These are phyloP conservation scores for Pomacea canaliculata DNA, from an alignment of 2,888 invertebrate species.

Conservation along the genomic window DNA sequence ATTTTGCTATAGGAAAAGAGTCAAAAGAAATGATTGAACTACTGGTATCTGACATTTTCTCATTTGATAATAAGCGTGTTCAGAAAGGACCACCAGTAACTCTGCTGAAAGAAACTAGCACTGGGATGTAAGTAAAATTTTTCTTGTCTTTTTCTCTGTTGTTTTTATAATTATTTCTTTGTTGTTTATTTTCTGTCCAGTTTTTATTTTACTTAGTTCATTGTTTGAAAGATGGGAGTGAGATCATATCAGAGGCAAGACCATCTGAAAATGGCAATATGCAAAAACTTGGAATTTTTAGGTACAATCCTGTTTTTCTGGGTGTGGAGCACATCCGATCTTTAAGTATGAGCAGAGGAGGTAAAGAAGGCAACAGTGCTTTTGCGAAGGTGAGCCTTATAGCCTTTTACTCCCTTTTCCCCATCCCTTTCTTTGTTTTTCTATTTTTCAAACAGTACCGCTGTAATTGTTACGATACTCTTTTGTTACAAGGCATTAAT, in stretches of 20 bases:
- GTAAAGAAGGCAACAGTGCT: conserved; percentile 73
- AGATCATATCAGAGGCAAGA: no score
- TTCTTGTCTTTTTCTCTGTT: background rate
- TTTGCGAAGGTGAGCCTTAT: conserved; percentile 67
- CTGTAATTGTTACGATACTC: no score
- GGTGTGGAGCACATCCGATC: conserved; percentile 65
- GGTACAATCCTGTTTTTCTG: conserved; percentile 41
- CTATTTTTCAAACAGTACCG: no score
- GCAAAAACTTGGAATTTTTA: no score
- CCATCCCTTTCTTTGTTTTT: no score
- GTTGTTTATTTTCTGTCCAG: conserved; percentile 20
- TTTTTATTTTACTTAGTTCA: no score
- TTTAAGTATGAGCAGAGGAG: conserved; percentile 70
- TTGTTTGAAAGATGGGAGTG: no score
- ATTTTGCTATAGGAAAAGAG: conserved; percentile 63
- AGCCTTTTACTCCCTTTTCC: no score
- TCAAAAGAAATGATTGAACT: conserved; percentile 62
- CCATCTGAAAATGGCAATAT: no score
- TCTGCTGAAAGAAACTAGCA: conserved; percentile 54
- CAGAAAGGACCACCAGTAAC: conserved; percentile 40
- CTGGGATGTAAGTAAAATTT: conserved; percentile 59
- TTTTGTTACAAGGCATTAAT: no score
- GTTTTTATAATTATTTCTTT: background rate
- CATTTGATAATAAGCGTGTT: conserved; percentile 39
- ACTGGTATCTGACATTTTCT: conserved; percentile 54